Conservation (phyloP, 2,113 vertebrate genomes). For the Tretioscincus oriximinensis region DNA sequence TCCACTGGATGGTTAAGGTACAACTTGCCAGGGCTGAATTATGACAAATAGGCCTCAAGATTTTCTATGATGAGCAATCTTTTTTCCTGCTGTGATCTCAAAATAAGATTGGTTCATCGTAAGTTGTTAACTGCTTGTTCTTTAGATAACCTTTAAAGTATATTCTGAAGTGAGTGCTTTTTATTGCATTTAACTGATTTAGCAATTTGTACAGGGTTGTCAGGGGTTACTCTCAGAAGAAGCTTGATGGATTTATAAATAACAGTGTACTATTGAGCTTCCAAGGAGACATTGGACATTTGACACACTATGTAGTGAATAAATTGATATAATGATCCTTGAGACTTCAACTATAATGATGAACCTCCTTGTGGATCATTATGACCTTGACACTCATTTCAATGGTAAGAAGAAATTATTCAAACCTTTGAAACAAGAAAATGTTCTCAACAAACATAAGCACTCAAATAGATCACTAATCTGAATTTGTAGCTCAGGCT, state of each 20-base stretch:
- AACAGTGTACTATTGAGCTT: not conserved
- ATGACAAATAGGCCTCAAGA: too few species aligned
- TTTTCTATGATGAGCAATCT: too few species aligned
- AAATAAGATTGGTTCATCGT: not conserved
- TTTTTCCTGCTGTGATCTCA: not conserved
- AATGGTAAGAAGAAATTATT: not conserved
- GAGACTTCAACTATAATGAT: conserved; percentile 30
- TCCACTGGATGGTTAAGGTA: too few species aligned
- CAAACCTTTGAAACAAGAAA: not conserved
- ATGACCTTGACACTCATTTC: conserved; percentile 5
- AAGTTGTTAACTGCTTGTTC: not conserved
- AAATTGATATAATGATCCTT: conserved; percentile 43
- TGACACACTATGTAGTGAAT: conserved; percentile 36
- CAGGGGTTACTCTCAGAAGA: not conserved
- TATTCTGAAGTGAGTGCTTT: not conserved
- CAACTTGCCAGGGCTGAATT: too few species aligned
- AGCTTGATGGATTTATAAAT: conserved; percentile 36
- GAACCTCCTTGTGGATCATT: not conserved
- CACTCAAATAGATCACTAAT: not conserved
- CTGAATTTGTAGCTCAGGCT: not conserved
- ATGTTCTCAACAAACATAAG: too few species aligned
- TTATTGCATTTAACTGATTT: conserved; percentile 13
- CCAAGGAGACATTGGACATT: conserved; percentile 18
- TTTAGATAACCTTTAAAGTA: not conserved
- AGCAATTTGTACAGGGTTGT: conserved; percentile 17